Evolutionary conservation across 2,797 vertebrate genomes (phyloP).

Genomic region (Sphenopsis melanotis): DNA sequence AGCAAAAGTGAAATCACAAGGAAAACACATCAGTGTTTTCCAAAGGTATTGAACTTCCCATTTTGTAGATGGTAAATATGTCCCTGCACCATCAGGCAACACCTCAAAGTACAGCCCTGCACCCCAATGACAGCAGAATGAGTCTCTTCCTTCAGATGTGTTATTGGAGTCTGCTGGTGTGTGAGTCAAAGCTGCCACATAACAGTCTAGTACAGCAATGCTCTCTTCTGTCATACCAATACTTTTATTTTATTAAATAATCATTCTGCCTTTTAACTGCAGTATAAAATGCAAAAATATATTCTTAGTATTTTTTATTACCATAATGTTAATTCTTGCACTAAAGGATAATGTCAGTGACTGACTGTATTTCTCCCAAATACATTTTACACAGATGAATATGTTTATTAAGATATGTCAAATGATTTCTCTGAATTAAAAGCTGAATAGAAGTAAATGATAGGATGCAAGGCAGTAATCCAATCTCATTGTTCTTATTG

Average conservation of each 20-base stretch:
- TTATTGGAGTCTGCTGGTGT: not conserved
- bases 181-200: not conserved
- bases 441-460: slow-evolving; percentile 34
- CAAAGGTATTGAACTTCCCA: not conserved
- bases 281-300: not conserved
- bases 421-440: slow-evolving; percentile 41
- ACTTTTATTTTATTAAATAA: slow-evolving; percentile 15
- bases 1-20: not conserved
- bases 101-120: not conserved
- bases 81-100: not conserved
- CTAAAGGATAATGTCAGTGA: slow-evolving; percentile 10
- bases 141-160: not conserved
- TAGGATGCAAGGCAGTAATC: slow-evolving; percentile 32
- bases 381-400: slow-evolving; percentile 18
- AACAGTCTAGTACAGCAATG: not conserved
- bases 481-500: slow-evolving; percentile 29
- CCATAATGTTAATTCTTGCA: not conserved
- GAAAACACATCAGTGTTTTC: not conserved
- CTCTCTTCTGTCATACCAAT: not conserved
- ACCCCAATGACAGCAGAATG: not conserved
- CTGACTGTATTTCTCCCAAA: slow-evolving; percentile 31
- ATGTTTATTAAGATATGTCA: slow-evolving; percentile 53
- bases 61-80: not conserved
- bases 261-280: not conserved
- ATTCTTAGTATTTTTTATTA: not conserved